A percentile compares a stretch with the other conserved stretches of the same genome.
These are phyloP conservation scores for Sapajus apella DNA, from an alignment of 2,113 vertebrate genomes.

Conservation along the genomic window DNA sequence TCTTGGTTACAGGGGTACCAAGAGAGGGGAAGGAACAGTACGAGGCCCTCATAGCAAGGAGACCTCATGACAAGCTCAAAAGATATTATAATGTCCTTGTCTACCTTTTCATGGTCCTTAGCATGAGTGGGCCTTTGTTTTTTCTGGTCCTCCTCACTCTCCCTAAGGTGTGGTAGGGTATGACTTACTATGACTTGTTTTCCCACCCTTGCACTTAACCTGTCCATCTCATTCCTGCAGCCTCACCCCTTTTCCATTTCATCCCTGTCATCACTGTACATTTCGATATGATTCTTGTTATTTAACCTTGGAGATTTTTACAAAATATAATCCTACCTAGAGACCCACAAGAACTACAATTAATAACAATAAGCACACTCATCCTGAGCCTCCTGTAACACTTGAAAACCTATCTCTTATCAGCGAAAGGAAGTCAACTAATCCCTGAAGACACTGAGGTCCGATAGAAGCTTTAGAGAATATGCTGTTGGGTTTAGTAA, in stretches of 20 bases:
- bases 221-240: not conserved
- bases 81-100: rapidly evolving
- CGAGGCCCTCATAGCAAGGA: not conserved
- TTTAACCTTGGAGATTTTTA: not conserved
- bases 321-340: not conserved
- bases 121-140: rapidly evolving
- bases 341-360: not conserved
- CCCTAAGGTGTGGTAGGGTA: not conserved
- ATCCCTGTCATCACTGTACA: not conserved
- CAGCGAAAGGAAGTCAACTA: not conserved
- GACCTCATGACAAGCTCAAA: not conserved
- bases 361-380: not conserved
- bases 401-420: not conserved
- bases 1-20: not conserved
- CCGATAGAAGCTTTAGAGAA: not conserved
- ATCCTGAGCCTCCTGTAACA: not conserved
- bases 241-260: not conserved
- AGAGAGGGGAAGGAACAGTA: not conserved
- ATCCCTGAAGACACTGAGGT: not conserved
- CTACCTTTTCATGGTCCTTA: not conserved
- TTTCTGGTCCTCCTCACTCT: not conserved
- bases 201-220: not conserved
- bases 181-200: not conserved
- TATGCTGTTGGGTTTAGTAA: not conserved
- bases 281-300: not conserved